Evolutionary conservation across 2,888 invertebrate genomes (phyloP), one percentile per base, ranked within the genome.

Genomic region (Eucera pruinosa): DNA sequence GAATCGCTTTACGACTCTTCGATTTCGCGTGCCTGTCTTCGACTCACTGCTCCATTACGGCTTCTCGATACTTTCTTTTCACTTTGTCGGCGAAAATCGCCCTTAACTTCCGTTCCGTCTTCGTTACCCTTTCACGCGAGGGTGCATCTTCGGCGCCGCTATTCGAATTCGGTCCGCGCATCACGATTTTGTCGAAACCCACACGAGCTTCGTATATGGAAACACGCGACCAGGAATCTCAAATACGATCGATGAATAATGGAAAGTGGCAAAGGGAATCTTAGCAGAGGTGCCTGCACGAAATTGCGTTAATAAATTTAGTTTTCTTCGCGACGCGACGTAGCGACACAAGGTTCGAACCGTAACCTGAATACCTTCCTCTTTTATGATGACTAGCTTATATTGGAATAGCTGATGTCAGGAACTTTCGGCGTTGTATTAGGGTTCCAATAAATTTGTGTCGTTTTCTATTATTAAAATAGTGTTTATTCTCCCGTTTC

Each of bases 251-350:
- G 23, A 23, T 58, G 70, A 70, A 70, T 48, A 71, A 71, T 48
- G 58, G 27, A 65, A 25, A 23, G 11, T 25, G 39, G 39, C 5
- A n/a, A 2, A 15, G 30, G 18, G 48, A 55, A 72, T 58, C 58
- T 52, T 30, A n/a, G 54, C 15, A 47, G 41, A 39, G 15, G 13
- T 13, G 30, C 27, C 25, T n/a, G 7, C 54, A 33, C 33, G 52
- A 64, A 41, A 75, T 74, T 71, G 71, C 71, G 54, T 60, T 64
- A 71, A 75, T 71, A 75, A 75, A 75, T 58, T 71, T 27, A 15
- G 20, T 41, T 75, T 72, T 60, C 54, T 41, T 45, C 30, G 39
- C 15, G 27, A 43, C 30, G 39, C 15, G 27, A 25, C 30, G 30
- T 30, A 9, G 20, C 41, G 41, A 50, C 30, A 18, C 27, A 25